A percentile compares a stretch with the other conserved stretches of the same genome.
Conservation (phyloP, 2,113 vertebrate genomes). For the Erinaceus europaeus region DNA sequence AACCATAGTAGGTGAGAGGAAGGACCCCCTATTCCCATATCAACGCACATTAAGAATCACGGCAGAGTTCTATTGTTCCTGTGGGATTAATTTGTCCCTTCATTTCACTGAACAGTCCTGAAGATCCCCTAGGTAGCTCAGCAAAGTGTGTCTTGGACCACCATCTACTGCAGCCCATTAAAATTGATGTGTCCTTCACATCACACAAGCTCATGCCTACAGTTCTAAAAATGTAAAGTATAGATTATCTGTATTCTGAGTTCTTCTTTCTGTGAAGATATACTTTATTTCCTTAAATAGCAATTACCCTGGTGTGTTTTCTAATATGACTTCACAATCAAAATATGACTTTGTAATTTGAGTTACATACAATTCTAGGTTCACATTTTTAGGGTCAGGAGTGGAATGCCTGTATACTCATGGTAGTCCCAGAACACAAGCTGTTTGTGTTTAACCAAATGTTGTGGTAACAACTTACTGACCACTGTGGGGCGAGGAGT, state of each 20-base stretch:
- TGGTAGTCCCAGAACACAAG: not conserved
- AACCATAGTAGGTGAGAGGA: not conserved
- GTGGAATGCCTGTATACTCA: not conserved
- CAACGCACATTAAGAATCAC: conserved; percentile 52
- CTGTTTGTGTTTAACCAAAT: not conserved
- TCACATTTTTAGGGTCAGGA: conserved; percentile 2
- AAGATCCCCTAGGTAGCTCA: not conserved
- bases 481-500: too few species aligned
- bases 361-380: conserved; percentile 12
- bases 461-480: not conserved
- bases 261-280: conserved; percentile 7
- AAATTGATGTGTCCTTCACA: conserved; percentile 49
- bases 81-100: conserved; percentile 56
- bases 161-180: conserved; percentile 43
- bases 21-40: not conserved
- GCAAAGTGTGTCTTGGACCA: conserved; percentile 13
- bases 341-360: conserved; percentile 36
- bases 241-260: conserved; percentile 2
- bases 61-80: conserved; percentile 36
- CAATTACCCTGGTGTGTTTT: conserved; percentile 3
- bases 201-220: not conserved
- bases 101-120: conserved; percentile 29
- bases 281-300: conserved; percentile 26
- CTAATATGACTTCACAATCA: not conserved
- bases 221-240: conserved; percentile 34